Base-by-base conservation (phyloP, 2,113 vertebrate species). In the Galbula dea region DNA sequence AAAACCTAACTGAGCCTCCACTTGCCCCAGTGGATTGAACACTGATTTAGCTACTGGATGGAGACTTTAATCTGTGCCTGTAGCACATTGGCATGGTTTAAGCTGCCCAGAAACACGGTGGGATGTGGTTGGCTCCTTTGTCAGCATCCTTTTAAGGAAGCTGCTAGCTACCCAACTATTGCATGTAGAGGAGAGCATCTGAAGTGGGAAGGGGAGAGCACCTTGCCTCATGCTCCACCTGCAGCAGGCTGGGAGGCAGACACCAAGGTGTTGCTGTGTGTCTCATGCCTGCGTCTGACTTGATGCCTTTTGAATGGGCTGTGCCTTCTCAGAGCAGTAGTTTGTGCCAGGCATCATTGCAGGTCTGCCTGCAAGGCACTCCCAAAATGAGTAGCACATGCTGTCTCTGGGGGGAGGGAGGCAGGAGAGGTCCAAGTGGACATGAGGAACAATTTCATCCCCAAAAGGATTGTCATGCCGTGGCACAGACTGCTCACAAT, bases 341-440 rank as follows among this genome's bases (percentile, higher is more conserved):
- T 0, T 0, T 0, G 20, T 67, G 43, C 30, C 32, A 12, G 41
- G 1, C n/a, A 30, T n/a, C 85, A 36, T 16, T 14, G 1, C 39
- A 39, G 55, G 13, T 6, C n/a, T 46, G 57, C 48, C 57, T 7
- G n/a, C 19, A 2, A 6, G 45, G 24, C 5, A 5, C 23, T 52
- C 29, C n/a, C 0, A 0, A 13, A 17, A 9, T 1, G 32, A 1
- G 3, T 1, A 20, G 29, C 23, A 19, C 1, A 0, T 21, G 49
- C 19, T 76, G 14, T 11, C 17, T 29, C 4, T 29, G 16, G 1
- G 37, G 17, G 36, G 14, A 43, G 43, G 68, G 73, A 75, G 51
- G 54, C 36, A 43, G 48, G 49, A 72, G 39, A 39, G 18, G 18
- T 63, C 29, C 39, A 63, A 37, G 27, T 63, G 61, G 61, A 30